These are phyloP conservation scores for Gallinago nigripennis DNA, from an alignment of 2,797 vertebrate species.

Conservation along the genomic window DNA sequence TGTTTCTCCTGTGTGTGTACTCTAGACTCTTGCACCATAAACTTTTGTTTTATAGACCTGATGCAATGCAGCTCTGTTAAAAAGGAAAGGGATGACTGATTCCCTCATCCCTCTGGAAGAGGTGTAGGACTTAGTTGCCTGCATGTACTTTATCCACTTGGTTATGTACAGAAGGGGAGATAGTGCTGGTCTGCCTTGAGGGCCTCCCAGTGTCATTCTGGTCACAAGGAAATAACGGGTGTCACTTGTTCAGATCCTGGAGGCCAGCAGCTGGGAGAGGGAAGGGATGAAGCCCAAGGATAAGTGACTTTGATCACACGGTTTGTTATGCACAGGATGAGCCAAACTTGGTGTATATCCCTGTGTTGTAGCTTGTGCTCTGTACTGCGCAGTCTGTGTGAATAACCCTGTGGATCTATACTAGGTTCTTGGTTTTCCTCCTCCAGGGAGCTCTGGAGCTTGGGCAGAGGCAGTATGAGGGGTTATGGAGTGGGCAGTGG, in stretches of 20 bases:
- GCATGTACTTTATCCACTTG: not conserved
- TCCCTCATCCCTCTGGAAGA: not conserved
- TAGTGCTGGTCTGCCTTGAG: not conserved
- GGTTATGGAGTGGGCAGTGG: not conserved
- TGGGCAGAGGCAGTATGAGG: not conserved
- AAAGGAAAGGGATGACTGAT: not conserved
- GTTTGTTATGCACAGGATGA: not conserved
- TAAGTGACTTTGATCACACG: not conserved
- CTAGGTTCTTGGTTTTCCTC: not conserved
- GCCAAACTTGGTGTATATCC: fast-evolving
- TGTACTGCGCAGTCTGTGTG: not conserved
- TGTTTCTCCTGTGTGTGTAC: not conserved
- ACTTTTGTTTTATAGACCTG: not conserved
- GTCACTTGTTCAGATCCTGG: not conserved
- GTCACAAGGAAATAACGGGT: not conserved
- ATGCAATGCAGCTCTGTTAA: not conserved
- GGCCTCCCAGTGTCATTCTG: not conserved
- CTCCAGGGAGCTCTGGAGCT: not conserved
- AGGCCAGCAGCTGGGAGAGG: not conserved
- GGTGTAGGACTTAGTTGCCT: not conserved
- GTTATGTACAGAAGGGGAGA: not conserved
- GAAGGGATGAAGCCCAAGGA: not conserved
- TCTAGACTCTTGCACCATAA: not conserved
- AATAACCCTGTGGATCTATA: fast-evolving
- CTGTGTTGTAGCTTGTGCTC: not conserved